These are phyloP conservation scores for Tenthredo mesomela DNA, from an alignment of 2,888 invertebrate species.

Conservation along the genomic window DNA sequence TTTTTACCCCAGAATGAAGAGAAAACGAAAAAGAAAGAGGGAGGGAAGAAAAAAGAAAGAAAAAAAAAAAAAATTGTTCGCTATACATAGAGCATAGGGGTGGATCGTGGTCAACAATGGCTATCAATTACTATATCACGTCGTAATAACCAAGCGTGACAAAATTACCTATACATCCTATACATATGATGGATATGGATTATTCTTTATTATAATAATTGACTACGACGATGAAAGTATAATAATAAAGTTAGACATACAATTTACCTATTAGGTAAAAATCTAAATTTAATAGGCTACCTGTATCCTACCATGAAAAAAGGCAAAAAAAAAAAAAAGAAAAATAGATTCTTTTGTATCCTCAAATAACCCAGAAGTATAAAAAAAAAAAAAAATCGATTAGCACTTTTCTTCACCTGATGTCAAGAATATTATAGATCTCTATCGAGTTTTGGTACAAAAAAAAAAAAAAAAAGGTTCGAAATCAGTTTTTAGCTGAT, in stretches of 20 bases:
- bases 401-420: too few relatives aligned
- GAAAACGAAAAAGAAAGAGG: neutral
- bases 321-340: too few relatives aligned
- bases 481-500: too few relatives aligned
- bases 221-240: neutral
- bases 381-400: too few relatives aligned
- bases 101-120: constrained; percentile 4
- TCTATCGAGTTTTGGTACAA: too few relatives aligned
- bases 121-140: constrained; percentile 4
- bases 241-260: neutral
- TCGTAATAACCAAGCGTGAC: neutral
- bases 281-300: too few relatives aligned
- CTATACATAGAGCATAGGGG: neutral
- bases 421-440: too few relatives aligned
- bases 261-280: too few relatives aligned
- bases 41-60: neutral
- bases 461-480: too few relatives aligned
- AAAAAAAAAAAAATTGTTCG: constrained; percentile 37
- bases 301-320: too few relatives aligned
- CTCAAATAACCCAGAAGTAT: neutral
- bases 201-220: neutral
- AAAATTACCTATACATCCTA: neutral
- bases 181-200: neutral
- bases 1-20: neutral
- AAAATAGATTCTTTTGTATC: neutral